Base-by-base conservation (phyloP, 1,140 invertebrate genomes). In the Drosophila ficusphila region DNA sequence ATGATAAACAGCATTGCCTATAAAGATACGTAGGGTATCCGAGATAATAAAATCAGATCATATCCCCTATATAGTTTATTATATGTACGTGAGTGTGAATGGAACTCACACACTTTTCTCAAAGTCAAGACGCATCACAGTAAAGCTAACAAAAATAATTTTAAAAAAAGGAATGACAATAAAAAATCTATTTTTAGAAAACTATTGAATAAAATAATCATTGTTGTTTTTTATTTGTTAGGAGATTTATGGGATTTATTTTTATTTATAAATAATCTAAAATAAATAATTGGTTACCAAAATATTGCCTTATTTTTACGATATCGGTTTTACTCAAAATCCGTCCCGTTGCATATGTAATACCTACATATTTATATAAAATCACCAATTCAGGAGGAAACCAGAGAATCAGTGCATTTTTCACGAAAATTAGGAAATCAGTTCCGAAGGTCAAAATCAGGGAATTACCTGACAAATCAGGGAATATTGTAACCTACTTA, bases 131-230 rank as follows among this genome's bases (percentile, higher is more conserved):
- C 31, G 76, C 76, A 79, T 79, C 76, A 73, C 36, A 65, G 34
- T 39, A 76, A 41, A 75, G 49, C 27, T 62, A 48, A 38, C 39
- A 58, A 11, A 61, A 64, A n/a, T 54, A 49, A 42, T n/a, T n/a
- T n/a, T n/a, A 38, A 58, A 34, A 36, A 72, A 79, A 58, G 57
- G 71, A 76, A 76, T 14, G 27, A 65, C 33, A 79, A 79, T 57
- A 76, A 76, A 39, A 41, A 74, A 49, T 39, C n/a, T 77, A 82
- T 81, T 81, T 82, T 67, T 67, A 79, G 72, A 78, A 79, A 75
- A 72, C 58, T 76, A 60, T 76, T 56, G 31, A 60, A 72, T n/a
- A 79, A 64, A 75, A 18, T 18, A 60, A 34, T 6, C 0, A 0
- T 6, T 2, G 0, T 12, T 29, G 11, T 61, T 1, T 21, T 21